Conservation (phyloP, 1,140 invertebrate genomes). For the Brachionus manjavacas region DNA sequence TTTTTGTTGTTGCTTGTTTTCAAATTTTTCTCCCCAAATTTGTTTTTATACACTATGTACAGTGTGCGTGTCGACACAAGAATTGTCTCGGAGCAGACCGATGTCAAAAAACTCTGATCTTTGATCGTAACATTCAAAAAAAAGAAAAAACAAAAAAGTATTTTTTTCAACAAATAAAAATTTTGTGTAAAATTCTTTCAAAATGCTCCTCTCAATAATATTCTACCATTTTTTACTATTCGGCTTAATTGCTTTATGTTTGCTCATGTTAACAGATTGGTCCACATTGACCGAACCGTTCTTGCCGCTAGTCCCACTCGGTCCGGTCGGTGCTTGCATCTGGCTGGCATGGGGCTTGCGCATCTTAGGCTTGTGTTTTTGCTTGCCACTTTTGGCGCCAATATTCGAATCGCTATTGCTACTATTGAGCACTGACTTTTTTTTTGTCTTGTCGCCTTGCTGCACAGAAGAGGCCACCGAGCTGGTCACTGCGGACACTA, state of each 20-base stretch:
- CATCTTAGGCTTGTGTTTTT: neutral
- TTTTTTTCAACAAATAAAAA: neutral
- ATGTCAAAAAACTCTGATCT: neutral
- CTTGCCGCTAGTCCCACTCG: neutral
- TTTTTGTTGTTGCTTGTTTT: neutral
- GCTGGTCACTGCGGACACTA: constrained; percentile 26
- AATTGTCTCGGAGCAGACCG: neutral
- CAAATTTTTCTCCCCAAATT: neutral
- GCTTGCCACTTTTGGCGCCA: neutral
- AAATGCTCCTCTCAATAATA: neutral
- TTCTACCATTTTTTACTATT: neutral
- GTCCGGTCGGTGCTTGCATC: neutral
- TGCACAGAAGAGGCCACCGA: constrained; percentile 1
- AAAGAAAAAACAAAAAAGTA: neutral
- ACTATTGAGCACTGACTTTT: neutral
- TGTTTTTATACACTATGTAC: neutral
- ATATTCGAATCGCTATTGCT: neutral
- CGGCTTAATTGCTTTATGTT: neutral
- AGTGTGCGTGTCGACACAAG: neutral
- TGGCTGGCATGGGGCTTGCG: neutral
- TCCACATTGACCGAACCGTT: neutral
- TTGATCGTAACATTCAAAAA: neutral
- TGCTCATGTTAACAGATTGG: neutral
- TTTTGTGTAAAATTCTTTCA: neutral
- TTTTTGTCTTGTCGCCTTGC: neutral